A percentile compares a stretch with the other conserved stretches of the same genome.
Evolutionary conservation across 2,888 invertebrate genomes (phyloP).

Genomic region (Anagyrus pseudococci): DNA sequence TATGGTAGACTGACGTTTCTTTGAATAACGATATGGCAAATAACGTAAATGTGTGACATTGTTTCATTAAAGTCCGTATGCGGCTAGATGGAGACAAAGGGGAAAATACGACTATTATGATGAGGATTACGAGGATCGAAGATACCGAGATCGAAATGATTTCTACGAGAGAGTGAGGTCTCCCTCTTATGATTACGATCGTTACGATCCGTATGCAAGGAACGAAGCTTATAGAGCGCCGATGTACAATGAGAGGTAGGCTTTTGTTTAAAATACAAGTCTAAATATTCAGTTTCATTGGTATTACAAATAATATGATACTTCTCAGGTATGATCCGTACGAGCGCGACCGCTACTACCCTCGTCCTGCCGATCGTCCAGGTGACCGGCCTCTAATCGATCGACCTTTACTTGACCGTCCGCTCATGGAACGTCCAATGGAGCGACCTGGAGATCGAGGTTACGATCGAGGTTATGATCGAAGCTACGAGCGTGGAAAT

Average conservation of each 20-base stretch:
- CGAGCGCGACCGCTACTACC: constrained; percentile 48
- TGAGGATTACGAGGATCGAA: constrained; percentile 48
- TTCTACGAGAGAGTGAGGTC: constrained; percentile 46
- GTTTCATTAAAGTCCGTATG: constrained; percentile 36
- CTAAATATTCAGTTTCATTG: neutral
- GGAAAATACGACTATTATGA: constrained; percentile 48
- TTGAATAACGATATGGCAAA: no score
- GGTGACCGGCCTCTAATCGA: constrained; percentile 26
- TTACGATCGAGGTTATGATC: constrained; percentile 44
- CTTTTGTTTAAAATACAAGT: neutral
- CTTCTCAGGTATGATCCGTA: constrained; percentile 45
- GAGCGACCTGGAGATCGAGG: neutral
- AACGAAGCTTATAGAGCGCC: constrained; percentile 45
- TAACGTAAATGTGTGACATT: no score
- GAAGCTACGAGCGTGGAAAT: constrained; percentile 51
- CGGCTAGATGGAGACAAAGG: constrained; percentile 46
- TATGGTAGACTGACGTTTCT: no score
- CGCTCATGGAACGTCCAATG: constrained; percentile 17
- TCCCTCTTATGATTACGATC: constrained; percentile 48
- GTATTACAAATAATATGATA: neutral
- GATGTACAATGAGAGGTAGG: constrained; percentile 47
- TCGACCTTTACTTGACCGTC: constrained; percentile 14
- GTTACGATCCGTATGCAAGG: constrained; percentile 48
- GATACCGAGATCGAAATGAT: constrained; percentile 49
- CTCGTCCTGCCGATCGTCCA: constrained; percentile 17